Evolutionary conservation across 2,888 invertebrate species (phyloP).

Genomic region (Melipona bicolor): DNA sequence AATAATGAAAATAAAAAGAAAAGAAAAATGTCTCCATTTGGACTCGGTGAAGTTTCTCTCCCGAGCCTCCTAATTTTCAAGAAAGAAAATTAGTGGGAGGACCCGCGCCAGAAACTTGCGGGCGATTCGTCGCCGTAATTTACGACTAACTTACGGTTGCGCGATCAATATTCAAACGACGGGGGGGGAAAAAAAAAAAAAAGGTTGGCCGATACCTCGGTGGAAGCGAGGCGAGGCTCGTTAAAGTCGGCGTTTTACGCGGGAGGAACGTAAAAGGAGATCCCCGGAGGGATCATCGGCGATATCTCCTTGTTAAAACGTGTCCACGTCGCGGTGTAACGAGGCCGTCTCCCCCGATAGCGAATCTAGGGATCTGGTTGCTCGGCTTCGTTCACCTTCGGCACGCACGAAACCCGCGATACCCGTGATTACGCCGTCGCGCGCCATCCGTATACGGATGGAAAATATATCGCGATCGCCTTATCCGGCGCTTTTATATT

Average conservation of each 20-base stretch:
- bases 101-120: no score
- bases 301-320: constrained; percentile 66
- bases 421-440: constrained; percentile 29
- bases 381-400: constrained; percentile 48
- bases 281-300: constrained; percentile 47
- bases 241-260: constrained; percentile 39
- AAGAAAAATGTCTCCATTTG: no score
- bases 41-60: no score
- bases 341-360: constrained; percentile 54
- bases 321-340: constrained; percentile 63
- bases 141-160: not conserved
- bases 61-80: no score
- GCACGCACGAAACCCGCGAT: constrained; percentile 41
- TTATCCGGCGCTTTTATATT: constrained; percentile 38
- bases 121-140: not conserved
- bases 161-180: constrained; percentile 23
- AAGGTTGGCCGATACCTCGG: constrained; percentile 29
- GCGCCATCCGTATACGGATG: constrained; percentile 37
- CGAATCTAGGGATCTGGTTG: constrained; percentile 55
- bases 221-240: constrained; percentile 42
- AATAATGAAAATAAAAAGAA: no score
- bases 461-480: constrained; percentile 27
- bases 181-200: not conserved
- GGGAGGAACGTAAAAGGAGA: constrained; percentile 63
- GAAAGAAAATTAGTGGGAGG: no score